Evolutionary conservation across 2,888 invertebrate genomes (phyloP).

Genomic region (Deroplatys truncata): DNA sequence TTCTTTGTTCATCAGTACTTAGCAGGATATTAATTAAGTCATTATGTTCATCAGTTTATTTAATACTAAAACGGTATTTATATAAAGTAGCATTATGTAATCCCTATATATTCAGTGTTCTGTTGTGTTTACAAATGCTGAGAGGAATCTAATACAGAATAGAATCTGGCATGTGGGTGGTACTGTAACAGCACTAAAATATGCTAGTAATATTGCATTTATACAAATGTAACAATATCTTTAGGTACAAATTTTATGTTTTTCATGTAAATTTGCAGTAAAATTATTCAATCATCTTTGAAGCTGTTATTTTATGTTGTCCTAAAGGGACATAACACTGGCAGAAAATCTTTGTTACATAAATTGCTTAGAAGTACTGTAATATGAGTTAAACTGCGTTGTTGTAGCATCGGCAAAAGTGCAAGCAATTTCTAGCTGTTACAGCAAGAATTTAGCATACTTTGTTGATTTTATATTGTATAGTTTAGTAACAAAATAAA

Average conservation of each 20-base stretch:
- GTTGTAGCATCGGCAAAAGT: neutral
- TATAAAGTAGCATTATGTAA: no score
- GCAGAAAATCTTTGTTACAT: neutral
- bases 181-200: neutral
- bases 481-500: constrained; percentile 1
- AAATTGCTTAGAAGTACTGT: neutral
- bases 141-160: no score
- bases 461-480: neutral
- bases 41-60: neutral
- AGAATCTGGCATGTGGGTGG: neutral
- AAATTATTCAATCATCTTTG: neutral
- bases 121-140: no score
- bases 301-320: neutral
- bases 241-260: neutral
- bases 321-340: neutral
- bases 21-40: neutral
- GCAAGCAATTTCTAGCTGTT: neutral
- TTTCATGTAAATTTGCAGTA: neutral
- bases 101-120: no score
- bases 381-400: neutral
- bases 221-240: neutral
- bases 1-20: neutral
- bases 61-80: neutral
- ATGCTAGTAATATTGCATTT: no score
- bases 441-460: neutral